A percentile compares a stretch with the other conserved stretches of the same genome.
These are phyloP conservation scores for Drosophila prostipennis DNA, from an alignment of 2,888 invertebrate genomes.

Conservation along the genomic window DNA sequence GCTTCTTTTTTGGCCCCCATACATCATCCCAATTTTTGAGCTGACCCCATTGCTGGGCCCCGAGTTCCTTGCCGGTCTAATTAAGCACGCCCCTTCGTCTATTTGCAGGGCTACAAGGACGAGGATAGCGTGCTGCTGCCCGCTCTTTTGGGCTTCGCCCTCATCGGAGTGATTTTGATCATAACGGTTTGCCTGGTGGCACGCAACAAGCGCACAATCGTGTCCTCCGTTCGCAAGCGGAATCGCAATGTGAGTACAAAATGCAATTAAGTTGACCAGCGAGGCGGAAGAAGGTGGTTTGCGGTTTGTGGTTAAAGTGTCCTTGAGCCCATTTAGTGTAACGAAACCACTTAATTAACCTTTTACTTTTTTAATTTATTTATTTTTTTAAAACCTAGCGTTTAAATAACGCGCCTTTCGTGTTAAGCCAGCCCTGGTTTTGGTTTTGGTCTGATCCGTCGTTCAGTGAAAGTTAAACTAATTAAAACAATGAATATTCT, in stretches of 20 bases:
- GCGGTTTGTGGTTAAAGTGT: background rate
- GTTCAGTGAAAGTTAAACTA: background rate
- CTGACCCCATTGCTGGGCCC: background rate
- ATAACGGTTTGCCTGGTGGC: slow-evolving; percentile 86
- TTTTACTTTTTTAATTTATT: too few relatives aligned
- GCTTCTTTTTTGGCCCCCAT: too few relatives aligned
- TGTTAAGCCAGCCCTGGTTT: background rate
- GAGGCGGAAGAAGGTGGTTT: background rate
- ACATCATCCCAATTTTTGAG: too few relatives aligned
- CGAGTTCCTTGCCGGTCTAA: background rate
- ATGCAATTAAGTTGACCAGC: slow-evolving; percentile 56
- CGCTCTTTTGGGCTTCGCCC: slow-evolving; percentile 84
- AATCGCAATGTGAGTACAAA: slow-evolving; percentile 83
- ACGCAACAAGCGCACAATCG: slow-evolving; percentile 83
- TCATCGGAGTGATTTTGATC: slow-evolving; percentile 85
- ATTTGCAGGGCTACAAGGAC: slow-evolving; percentile 86
- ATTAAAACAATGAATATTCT: background rate
- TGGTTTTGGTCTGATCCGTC: background rate
- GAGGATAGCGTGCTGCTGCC: slow-evolving; percentile 87
- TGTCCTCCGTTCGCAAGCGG: slow-evolving; percentile 82
- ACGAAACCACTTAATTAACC: too few relatives aligned
- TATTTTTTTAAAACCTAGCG: background rate
- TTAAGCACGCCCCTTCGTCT: background rate
- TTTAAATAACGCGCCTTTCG: background rate
- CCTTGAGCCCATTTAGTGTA: slow-evolving; percentile 12